These are phyloP conservation scores for Exephanes ischioxanthus DNA, from an alignment of 2,888 invertebrate species.

Conservation along the genomic window DNA sequence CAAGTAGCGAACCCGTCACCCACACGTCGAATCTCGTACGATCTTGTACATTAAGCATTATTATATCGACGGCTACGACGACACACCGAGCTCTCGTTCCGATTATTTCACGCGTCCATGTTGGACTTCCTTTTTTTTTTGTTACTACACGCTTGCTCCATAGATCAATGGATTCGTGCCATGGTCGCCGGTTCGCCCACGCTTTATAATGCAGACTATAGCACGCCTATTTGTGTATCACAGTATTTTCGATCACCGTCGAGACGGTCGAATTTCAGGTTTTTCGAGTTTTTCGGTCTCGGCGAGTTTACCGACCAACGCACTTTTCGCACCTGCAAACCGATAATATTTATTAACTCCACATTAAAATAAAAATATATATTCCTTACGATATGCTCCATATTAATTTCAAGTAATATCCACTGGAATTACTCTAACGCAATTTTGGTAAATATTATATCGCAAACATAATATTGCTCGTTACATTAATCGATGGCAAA, in stretches of 20 bases:
- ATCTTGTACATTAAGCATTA: slow-evolving; percentile 30
- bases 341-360: slow-evolving; percentile 24
- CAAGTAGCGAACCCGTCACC: slow-evolving; percentile 66
- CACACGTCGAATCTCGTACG: slow-evolving; percentile 61
- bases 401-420: too few species aligned
- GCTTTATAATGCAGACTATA: slow-evolving; percentile 7
- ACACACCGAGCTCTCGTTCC: slow-evolving; percentile 48
- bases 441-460: too few species aligned
- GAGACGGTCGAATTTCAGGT: not conserved
- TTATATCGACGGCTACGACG: slow-evolving; percentile 47
- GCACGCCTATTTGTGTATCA: not conserved
- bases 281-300: slow-evolving; percentile 2
- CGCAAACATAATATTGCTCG: too few species aligned
- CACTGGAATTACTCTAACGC: too few species aligned
- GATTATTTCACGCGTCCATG: slow-evolving; percentile 51
- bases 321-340: slow-evolving; percentile 22
- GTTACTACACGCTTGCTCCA: not conserved
- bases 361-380: not conserved
- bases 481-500: too few species aligned
- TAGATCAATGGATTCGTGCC: slow-evolving; percentile 42
- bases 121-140: slow-evolving; percentile 8
- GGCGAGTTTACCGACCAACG: slow-evolving; percentile 22
- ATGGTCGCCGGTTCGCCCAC: slow-evolving; percentile 54
- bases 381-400: too few species aligned
- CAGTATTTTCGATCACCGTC: slow-evolving; percentile 4